Evolutionary conservation across 1,140 invertebrate species (phyloP).

Genomic region (Drosophila funebris): DNA sequence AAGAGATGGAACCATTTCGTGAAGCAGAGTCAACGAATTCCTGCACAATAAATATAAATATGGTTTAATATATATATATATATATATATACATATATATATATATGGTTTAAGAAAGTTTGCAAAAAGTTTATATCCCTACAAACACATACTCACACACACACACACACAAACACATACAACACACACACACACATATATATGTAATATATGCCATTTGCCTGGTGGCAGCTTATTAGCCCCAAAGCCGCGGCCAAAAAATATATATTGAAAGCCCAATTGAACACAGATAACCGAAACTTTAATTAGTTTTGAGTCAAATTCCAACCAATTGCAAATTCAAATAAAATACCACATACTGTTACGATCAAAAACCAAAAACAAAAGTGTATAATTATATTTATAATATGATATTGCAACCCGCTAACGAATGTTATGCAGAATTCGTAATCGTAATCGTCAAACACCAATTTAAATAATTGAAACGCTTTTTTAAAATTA

Average conservation of each 20-base stretch:
- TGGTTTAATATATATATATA: constrained; percentile 26
- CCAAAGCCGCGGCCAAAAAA: constrained; percentile 32
- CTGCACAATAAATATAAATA: constrained; percentile 84
- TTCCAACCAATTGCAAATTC: constrained; percentile 59
- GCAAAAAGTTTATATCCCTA: constrained; percentile 11
- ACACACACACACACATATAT: constrained; percentile 9
- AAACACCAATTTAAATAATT: constrained; percentile 64
- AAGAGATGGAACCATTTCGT: constrained; percentile 30
- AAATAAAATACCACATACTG: constrained; percentile 22
- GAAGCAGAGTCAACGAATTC: constrained; percentile 61
- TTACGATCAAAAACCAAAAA: constrained; percentile 14
- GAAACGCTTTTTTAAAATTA: constrained; percentile 51
- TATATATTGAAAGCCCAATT: constrained; percentile 14
- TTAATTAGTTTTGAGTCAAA: constrained; percentile 39
- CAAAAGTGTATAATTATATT: constrained; percentile 10
- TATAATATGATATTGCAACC: constrained; percentile 35
- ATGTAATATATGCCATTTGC: constrained; percentile 37
- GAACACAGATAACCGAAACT: constrained; percentile 17
- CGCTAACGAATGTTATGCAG: constrained; percentile 38
- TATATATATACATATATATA: constrained; percentile 22
- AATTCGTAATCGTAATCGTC: constrained; percentile 10
- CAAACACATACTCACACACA: constrained; percentile 7
- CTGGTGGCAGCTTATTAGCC: constrained; percentile 41
- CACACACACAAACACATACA: background rate
- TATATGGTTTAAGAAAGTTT: constrained; percentile 28